Evolutionary conservation across 2,113 vertebrate species (phyloP).

Genomic region (Oplegnathus fasciatus): DNA sequence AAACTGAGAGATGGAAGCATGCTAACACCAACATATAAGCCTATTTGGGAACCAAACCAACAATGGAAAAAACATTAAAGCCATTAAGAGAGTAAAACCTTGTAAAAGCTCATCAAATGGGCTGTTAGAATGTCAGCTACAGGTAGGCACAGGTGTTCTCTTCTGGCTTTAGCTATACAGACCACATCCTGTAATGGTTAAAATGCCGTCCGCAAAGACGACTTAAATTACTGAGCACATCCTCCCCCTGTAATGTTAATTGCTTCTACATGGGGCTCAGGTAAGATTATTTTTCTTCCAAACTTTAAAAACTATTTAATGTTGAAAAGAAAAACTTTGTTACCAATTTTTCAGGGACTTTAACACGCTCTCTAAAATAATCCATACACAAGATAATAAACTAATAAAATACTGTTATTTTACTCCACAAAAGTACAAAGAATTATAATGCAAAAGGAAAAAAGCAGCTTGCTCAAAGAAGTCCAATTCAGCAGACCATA

Average conservation of each 20-base stretch:
- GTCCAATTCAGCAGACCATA: background rate
- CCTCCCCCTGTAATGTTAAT: background rate
- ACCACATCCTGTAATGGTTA: too few relatives aligned
- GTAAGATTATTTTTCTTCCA: too few relatives aligned
- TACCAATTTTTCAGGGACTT: background rate
- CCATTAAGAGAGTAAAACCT: too few relatives aligned
- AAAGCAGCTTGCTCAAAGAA: background rate
- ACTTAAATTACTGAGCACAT: too few relatives aligned
- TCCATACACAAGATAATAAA: background rate
- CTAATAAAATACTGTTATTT: background rate
- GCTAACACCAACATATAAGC: background rate
- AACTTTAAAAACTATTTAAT: background rate
- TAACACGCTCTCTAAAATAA: background rate
- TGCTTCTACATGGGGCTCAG: background rate
- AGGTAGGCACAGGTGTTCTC: background rate
- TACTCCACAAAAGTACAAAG: too few relatives aligned
- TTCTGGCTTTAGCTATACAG: background rate
- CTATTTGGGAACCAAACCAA: too few relatives aligned
- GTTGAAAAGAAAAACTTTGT: background rate
- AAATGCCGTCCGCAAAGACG: too few relatives aligned
- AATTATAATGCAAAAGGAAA: background rate
- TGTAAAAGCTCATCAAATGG: background rate
- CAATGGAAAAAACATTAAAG: too few relatives aligned
- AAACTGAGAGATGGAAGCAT: background rate
- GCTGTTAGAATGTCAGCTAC: background rate